These are phyloP conservation scores for Nomia melanderi DNA, from an alignment of 1,140 invertebrate species.

Conservation along the genomic window DNA sequence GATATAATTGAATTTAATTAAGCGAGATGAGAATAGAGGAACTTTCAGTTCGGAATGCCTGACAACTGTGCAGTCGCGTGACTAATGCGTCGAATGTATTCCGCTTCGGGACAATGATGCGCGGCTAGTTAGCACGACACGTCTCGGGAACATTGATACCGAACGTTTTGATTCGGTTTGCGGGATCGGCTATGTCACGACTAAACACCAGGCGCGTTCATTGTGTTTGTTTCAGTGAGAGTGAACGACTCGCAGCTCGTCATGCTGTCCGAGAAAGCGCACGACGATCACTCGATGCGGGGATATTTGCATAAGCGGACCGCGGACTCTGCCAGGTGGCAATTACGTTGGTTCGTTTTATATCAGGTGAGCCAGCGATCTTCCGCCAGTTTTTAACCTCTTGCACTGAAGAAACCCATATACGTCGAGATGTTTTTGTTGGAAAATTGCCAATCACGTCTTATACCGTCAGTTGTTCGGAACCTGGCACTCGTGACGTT, in stretches of 20 bases:
- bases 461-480: too few relatives aligned
- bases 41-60: too few relatives aligned
- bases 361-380: conserved; percentile 87
- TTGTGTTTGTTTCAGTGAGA: conserved; percentile 81
- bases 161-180: background rate
- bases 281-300: conserved; percentile 88
- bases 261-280: conserved; percentile 91
- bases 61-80: too few relatives aligned
- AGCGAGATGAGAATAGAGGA: too few relatives aligned
- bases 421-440: too few relatives aligned
- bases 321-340: conserved; percentile 93
- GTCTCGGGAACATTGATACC: background rate
- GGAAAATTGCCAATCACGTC: too few relatives aligned
- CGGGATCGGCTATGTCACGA: background rate
- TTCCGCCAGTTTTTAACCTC: too few relatives aligned
- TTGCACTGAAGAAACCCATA: too few relatives aligned
- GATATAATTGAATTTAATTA: too few relatives aligned
- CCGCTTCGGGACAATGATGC: background rate
- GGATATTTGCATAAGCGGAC: conserved; percentile 94
- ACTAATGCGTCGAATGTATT: too few relatives aligned
- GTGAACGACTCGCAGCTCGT: conserved; percentile 91
- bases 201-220: background rate
- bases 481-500: too few relatives aligned
- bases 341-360: conserved; percentile 93
- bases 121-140: background rate